These are phyloP conservation scores for Rhinogobio ventralis DNA, from an alignment of 2,797 vertebrate genomes.

Conservation along the genomic window DNA sequence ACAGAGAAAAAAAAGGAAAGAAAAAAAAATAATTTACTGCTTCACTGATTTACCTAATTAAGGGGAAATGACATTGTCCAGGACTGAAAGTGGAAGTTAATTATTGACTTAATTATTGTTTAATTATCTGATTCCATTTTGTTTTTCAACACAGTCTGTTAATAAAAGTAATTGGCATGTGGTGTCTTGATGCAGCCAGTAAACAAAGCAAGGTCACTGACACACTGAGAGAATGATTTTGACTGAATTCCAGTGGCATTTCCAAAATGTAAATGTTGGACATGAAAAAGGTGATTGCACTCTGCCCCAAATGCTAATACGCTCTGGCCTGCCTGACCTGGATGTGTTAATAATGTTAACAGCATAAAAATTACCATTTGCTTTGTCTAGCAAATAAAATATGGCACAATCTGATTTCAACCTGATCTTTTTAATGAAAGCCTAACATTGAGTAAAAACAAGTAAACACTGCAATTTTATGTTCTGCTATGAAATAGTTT, in stretches of 20 bases:
- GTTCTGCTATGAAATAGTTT: slow-evolving; percentile 31
- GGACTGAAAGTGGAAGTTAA: slow-evolving; percentile 83
- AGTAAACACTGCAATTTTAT: slow-evolving; percentile 42
- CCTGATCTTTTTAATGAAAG: slow-evolving; percentile 51
- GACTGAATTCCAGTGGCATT: slow-evolving; percentile 75
- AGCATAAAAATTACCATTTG: background rate
- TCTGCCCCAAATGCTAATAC: background rate
- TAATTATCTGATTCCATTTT: slow-evolving; percentile 81
- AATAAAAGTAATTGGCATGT: slow-evolving; percentile 81
- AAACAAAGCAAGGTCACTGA: slow-evolving; percentile 76
- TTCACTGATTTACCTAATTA: slow-evolving; percentile 81
- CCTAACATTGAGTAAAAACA: slow-evolving; percentile 36
- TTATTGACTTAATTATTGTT: slow-evolving; percentile 83
- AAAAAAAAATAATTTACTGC: slow-evolving; percentile 83
- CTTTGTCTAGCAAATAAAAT: slow-evolving; percentile 37
- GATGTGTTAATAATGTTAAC: background rate
- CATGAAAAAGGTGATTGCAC: slow-evolving; percentile 67
- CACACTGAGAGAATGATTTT: slow-evolving; percentile 71
- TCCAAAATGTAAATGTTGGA: slow-evolving; percentile 74
- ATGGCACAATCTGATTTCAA: slow-evolving; percentile 16
- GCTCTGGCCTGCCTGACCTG: slow-evolving; percentile 9
- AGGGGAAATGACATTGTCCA: slow-evolving; percentile 84
- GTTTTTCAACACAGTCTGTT: slow-evolving; percentile 79
- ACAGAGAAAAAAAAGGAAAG: slow-evolving; percentile 44
- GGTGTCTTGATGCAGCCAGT: slow-evolving; percentile 69